Percentiles rank a stretch among this genome's conserved stretches.
Conservation (phyloP, 2,797 vertebrate genomes). For the Loris lydekkerianus region DNA sequence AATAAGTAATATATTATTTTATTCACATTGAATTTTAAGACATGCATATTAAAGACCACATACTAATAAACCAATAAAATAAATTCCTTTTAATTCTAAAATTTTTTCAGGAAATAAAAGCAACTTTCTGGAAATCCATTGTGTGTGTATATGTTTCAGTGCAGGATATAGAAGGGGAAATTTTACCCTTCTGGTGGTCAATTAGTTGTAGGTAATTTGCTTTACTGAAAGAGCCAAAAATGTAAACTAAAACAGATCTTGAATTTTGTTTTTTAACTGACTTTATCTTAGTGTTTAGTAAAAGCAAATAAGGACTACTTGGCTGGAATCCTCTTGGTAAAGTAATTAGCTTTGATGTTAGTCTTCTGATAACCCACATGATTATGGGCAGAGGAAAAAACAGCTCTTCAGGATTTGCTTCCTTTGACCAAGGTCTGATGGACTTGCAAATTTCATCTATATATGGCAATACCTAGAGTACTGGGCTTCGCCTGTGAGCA, state of each 20-base stretch:
- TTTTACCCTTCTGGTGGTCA: slow-evolving; percentile 69
- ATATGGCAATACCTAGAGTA: background rate
- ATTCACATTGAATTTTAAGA: slow-evolving; percentile 79
- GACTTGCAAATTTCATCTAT: slow-evolving; percentile 73
- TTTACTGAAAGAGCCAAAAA: slow-evolving; percentile 83
- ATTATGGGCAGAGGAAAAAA: slow-evolving; percentile 81
- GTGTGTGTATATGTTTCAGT: slow-evolving; percentile 22
- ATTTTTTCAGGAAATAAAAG: slow-evolving; percentile 44
- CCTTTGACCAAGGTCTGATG: slow-evolving; percentile 76
- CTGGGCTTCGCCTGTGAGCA: slow-evolving; percentile 12
- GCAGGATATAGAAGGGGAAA: slow-evolving; percentile 75
- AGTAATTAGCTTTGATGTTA: slow-evolving; percentile 89
- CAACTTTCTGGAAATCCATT: slow-evolving; percentile 70
- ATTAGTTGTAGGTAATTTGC: slow-evolving; percentile 78
- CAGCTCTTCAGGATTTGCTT: slow-evolving; percentile 81
- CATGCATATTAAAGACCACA: slow-evolving; percentile 75
- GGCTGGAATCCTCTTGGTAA: slow-evolving; percentile 84
- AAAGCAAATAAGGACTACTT: slow-evolving; percentile 86
- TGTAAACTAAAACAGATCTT: slow-evolving; percentile 79
- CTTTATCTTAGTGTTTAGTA: slow-evolving; percentile 83
- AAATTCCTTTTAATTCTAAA: slow-evolving; percentile 63
- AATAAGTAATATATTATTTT: slow-evolving; percentile 78
- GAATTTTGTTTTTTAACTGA: slow-evolving; percentile 86
- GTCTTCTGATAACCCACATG: slow-evolving; percentile 86
- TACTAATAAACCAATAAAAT: slow-evolving; percentile 82